phyloP scores from a whole-genome alignment of 2,113 vertebrate species.

The Dryoscopus gambensis region DNA sequence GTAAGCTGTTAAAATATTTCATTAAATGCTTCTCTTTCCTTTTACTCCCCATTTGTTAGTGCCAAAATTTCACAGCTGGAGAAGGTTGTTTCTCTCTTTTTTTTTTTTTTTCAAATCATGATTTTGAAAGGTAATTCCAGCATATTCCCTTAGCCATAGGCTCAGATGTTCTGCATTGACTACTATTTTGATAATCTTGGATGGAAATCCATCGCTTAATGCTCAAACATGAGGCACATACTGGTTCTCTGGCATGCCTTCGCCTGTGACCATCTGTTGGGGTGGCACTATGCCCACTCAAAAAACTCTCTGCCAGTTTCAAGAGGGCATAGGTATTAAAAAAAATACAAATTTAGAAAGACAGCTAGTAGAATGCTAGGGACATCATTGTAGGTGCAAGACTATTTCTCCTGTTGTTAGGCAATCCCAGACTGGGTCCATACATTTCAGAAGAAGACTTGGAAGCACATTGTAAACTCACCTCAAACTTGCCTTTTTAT shows the following conservation, averaged over 20 bases:
- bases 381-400: background rate
- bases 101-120: background rate
- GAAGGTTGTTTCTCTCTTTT: background rate
- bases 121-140: background rate
- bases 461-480: background rate
- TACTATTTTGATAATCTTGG: constrained; percentile 32
- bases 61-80: background rate
- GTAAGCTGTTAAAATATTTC: background rate
- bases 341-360: background rate
- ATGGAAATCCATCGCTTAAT: background rate
- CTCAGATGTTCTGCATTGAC: background rate
- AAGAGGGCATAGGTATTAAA: background rate
- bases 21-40: background rate
- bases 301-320: background rate
- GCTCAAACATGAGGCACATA: background rate
- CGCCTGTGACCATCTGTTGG: background rate
- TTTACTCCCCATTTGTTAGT: background rate
- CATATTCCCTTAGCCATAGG: background rate
- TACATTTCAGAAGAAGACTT: background rate
- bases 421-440: background rate
- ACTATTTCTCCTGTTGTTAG: background rate
- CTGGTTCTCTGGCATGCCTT: constrained; percentile 47
- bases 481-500: background rate
- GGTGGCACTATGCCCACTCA: constrained; percentile 17
- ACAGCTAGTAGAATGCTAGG: background rate